Evolutionary conservation across 37 sponge, comb jelly and placozoan species (phyloP).

Genomic region (Amphimedon queenslandica): DNA sequence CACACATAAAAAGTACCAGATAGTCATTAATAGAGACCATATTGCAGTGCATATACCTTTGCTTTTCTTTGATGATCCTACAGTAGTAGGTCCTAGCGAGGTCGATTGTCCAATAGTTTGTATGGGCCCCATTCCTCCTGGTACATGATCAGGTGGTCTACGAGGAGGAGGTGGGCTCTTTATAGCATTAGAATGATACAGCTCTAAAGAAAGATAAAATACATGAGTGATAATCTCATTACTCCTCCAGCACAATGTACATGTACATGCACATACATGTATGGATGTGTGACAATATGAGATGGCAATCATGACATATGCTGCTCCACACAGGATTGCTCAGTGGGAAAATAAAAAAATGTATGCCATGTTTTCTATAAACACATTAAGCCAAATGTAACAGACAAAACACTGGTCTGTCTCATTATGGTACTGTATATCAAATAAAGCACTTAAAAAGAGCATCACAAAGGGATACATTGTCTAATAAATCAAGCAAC

Average conservation of each 20-base stretch:
- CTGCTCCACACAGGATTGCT: too few relatives aligned
- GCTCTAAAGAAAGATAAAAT: too few relatives aligned
- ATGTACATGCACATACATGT: neutral
- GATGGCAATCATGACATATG: too few relatives aligned
- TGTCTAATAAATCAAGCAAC: too few relatives aligned
- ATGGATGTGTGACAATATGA: too few relatives aligned
- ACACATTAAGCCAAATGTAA: too few relatives aligned
- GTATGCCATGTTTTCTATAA: too few relatives aligned
- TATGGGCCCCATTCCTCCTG: neutral
- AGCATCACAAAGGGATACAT: too few relatives aligned
- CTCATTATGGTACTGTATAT: too few relatives aligned
- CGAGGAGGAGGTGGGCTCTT: neutral
- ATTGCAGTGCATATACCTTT: neutral
- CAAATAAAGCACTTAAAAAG: too few relatives aligned
- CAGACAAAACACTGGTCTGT: too few relatives aligned
- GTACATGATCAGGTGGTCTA: neutral
- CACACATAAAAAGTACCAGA: neutral
- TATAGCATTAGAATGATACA: neutral
- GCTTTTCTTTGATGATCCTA: neutral
- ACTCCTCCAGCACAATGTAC: neutral
- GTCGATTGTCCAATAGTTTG: slow-evolving; percentile 5
- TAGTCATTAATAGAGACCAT: neutral
- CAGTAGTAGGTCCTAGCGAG: neutral
- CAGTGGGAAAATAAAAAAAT: too few relatives aligned
- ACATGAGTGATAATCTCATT: slow-evolving; percentile 33